A percentile compares a stretch with the other conserved stretches of the same genome.
phyloP scores from a whole-genome alignment of 2,113 vertebrate genomes.

The Alligator mississippiensis region DNA sequence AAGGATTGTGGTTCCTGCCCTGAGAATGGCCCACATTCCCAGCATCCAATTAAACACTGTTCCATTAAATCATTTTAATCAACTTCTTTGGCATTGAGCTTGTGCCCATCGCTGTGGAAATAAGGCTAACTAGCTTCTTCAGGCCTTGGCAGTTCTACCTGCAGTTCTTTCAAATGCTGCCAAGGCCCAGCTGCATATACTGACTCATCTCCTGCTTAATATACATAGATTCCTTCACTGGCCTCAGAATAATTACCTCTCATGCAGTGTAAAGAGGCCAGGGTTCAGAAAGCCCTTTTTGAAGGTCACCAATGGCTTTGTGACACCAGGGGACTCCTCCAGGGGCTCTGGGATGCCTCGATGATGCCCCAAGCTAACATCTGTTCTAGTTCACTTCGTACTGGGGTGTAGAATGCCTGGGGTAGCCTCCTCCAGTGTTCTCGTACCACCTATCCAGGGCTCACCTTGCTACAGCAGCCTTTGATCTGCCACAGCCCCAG shows the following conservation, averaged over 20 bases:
- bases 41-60: background rate
- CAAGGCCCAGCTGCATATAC: background rate
- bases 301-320: background rate
- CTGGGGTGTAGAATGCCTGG: too few relatives aligned
- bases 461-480: too few relatives aligned
- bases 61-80: background rate
- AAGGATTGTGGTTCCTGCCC: background rate
- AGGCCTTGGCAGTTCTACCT: background rate
- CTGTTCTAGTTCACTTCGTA: too few relatives aligned
- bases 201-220: background rate
- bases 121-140: background rate
- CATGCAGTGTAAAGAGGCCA: background rate
- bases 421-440: too few relatives aligned
- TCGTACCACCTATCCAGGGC: too few relatives aligned
- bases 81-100: background rate
- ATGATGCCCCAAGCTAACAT: too few relatives aligned
- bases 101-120: background rate
- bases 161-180: background rate
- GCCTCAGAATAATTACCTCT: background rate
- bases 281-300: background rate
- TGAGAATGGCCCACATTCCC: background rate
- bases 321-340: background rate
- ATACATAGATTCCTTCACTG: background rate
- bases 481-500: too few relatives aligned
- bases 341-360: too few relatives aligned